Evolutionary conservation across 1,140 invertebrate species (phyloP).

Genomic region (Proales similis): DNA sequence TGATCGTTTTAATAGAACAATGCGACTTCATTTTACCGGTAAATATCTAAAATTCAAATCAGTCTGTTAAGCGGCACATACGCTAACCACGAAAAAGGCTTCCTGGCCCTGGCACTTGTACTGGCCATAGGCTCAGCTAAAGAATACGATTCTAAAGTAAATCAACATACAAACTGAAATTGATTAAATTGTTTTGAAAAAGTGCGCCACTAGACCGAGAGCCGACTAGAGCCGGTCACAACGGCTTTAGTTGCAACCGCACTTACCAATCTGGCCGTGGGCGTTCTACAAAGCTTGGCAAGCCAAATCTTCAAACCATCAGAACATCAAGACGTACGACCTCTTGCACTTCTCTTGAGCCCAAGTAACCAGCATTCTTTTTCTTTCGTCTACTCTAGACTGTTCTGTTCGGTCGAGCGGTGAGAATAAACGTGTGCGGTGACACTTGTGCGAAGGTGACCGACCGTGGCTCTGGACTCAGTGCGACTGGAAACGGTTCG

Average conservation of each 20-base stretch:
- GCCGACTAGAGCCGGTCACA: slow-evolving; percentile 25
- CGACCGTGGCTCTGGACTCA: slow-evolving; percentile 17
- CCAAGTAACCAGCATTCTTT: background rate
- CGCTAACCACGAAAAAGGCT: too few relatives aligned
- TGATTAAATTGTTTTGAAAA: too few relatives aligned
- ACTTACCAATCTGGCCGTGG: slow-evolving; percentile 8
- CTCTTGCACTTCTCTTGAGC: too few relatives aligned
- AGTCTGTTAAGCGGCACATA: too few relatives aligned
- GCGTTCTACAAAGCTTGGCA: slow-evolving; percentile 16
- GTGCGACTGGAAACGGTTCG: slow-evolving; percentile 2
- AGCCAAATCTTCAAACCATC: slow-evolving; percentile 28
- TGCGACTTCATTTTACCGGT: too few relatives aligned
- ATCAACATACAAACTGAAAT: too few relatives aligned
- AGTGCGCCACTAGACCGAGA: too few relatives aligned
- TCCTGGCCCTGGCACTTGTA: too few relatives aligned
- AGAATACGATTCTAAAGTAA: too few relatives aligned
- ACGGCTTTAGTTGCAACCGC: slow-evolving; percentile 8
- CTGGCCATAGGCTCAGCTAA: too few relatives aligned
- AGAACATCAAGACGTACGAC: slow-evolving; percentile 36
- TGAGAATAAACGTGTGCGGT: slow-evolving; percentile 37
- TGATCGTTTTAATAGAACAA: too few relatives aligned
- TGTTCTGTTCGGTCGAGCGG: slow-evolving; percentile 18
- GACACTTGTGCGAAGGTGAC: slow-evolving; percentile 23
- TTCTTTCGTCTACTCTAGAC: background rate
- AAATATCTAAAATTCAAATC: too few relatives aligned